Base-by-base conservation (phyloP, 2,797 vertebrate genomes). In the Rhinophrynus dorsalis region DNA sequence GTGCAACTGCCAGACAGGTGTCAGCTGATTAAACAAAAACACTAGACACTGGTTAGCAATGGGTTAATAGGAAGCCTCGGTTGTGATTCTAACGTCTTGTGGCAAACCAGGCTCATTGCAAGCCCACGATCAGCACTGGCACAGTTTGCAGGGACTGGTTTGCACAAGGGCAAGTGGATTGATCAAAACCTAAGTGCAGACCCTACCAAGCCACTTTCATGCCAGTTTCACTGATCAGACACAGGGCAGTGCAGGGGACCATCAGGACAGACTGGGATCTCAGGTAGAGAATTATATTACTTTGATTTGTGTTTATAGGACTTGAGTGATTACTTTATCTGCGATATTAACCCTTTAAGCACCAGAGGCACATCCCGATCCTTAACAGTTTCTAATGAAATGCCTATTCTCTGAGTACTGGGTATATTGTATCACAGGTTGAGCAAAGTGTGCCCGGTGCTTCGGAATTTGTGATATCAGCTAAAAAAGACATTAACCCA, bases 251-350 rank as follows among this genome's bases (percentile, higher is more conserved):
- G 44, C 60, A 51, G 42, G 68, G 69, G 30, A 59, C 51, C 44
- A 51, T 65, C 35, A 51, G 29, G 18, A 33, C 69, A 51, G 61
- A 65, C 61, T 72, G 69, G 69, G 33, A 72, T 50, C 8, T 72
- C 18, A 72, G 69, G 69, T 72, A 72, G 12, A 11, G 11, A 0
- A 26, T 12, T 29, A 17, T 6, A 44, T 20, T 11, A 6, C 30
- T 33, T 6, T 33, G 30, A n/a, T n/a, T n/a, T n/a, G n/a, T n/a
- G n/a, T n/a, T n/a, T n/a, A n/a, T n/a, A n/a, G n/a, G n/a, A n/a
- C n/a, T n/a, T n/a, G n/a, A n/a, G n/a, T n/a, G n/a, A n/a, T n/a
- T n/a, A n/a, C n/a, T n/a, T n/a, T n/a, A n/a, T n/a, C n/a, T n/a
- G n/a, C n/a, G n/a, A n/a, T n/a, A n/a, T n/a, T n/a, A n/a, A n/a